Percentiles rank a stretch among this genome's conserved stretches.
phyloP scores from a whole-genome alignment of 2,113 vertebrate species.

The Oxyura jamaicensis region DNA sequence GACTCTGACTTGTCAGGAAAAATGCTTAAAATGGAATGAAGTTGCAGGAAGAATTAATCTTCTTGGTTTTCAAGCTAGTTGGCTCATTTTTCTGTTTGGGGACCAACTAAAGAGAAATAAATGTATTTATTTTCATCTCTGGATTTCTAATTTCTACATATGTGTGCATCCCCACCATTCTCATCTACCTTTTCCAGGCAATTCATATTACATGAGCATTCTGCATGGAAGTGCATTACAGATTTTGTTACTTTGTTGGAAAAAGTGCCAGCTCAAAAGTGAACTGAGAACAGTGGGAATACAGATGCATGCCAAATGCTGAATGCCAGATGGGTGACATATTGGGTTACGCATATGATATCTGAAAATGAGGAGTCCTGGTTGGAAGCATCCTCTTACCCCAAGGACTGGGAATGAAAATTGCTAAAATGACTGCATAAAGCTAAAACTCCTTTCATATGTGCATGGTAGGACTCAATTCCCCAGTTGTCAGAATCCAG shows the following conservation, averaged over 20 bases:
- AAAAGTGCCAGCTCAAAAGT: background rate
- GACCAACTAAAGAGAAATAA: background rate
- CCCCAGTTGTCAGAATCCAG: background rate
- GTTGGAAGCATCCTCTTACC: background rate
- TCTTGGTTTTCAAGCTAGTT: background rate
- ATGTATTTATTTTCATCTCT: background rate
- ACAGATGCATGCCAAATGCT: background rate
- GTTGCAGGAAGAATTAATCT: background rate
- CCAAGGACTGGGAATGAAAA: background rate
- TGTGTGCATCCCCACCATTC: background rate
- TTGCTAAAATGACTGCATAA: background rate
- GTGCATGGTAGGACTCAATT: background rate
- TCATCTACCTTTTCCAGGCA: background rate
- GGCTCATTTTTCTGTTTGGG: background rate
- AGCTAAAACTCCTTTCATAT: background rate
- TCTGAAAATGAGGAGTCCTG: background rate
- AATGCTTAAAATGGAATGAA: constrained; percentile 4
- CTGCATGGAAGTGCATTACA: background rate
- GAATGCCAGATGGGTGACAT: background rate
- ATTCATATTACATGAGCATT: background rate
- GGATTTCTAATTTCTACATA: background rate
- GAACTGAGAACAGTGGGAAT: background rate
- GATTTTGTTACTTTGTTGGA: background rate
- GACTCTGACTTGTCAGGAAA: background rate
- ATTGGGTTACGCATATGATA: background rate